Conservation (phyloP, 2,113 vertebrate genomes). For the Ptychochromis oligacanthus region DNA sequence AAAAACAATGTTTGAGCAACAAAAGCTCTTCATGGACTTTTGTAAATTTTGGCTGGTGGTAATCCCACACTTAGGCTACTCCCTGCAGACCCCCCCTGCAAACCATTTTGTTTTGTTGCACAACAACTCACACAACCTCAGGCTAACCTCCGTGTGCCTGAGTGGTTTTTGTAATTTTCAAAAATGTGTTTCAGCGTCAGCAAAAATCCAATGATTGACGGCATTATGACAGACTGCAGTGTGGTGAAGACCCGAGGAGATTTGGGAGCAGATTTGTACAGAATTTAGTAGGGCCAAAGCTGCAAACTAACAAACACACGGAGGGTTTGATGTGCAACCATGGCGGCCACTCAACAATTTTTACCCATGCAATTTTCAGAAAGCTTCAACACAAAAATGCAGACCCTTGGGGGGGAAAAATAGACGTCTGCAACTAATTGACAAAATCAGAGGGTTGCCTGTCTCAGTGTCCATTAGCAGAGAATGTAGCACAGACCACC, state of each 20-base stretch:
- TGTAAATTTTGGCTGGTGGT: conserved; percentile 33
- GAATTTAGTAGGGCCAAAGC: conserved; percentile 30
- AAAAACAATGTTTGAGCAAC: conserved; percentile 54
- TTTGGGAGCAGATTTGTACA: conserved; percentile 33
- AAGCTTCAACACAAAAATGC: conserved; percentile 65
- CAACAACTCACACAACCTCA: conserved; percentile 49
- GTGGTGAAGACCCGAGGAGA: conserved; percentile 47
- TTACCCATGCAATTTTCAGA: conserved; percentile 41
- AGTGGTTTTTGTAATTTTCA: conserved; percentile 43
- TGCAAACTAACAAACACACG: conserved; percentile 52
- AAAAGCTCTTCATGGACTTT: conserved; percentile 19
- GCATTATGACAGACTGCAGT: conserved; percentile 44
- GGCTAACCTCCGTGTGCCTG: conserved; percentile 46
- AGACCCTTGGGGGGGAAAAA: conserved; percentile 16
- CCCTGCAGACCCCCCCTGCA: conserved; percentile 34
- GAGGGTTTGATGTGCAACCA: conserved; percentile 34
- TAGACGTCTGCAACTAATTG: conserved; percentile 62
- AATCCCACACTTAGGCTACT: conserved; percentile 25
- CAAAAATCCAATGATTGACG: conserved; percentile 46
- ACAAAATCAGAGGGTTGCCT: conserved; percentile 66
- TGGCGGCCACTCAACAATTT: conserved; percentile 54
- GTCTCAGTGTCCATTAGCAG: conserved; percentile 64
- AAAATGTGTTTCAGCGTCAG: conserved; percentile 62
- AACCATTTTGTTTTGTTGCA: conserved; percentile 58
- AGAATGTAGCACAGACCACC: conserved; percentile 63